Conservation (phyloP, 2,888 invertebrate genomes). For the Ectemnius continuus region DNA sequence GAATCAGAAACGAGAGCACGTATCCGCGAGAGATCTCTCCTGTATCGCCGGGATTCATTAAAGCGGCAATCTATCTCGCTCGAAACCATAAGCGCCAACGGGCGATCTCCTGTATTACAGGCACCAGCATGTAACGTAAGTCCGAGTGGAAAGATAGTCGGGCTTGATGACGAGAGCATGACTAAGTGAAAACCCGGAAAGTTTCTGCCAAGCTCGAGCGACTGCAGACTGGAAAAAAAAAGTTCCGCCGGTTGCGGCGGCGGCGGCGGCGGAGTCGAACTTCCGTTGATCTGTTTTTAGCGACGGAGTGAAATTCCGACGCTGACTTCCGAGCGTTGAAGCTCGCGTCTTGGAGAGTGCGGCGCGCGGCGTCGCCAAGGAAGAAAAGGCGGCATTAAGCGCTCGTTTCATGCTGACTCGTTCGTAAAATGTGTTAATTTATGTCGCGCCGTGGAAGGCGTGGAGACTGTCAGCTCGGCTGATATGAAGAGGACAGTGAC, state of each 20-base stretch:
- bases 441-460: constrained; percentile 8
- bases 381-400: background rate
- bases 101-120: no score
- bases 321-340: no score
- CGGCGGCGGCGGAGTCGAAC: background rate
- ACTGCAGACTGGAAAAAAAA: background rate
- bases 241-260: background rate
- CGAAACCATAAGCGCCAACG: background rate
- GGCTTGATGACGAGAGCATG: constrained; percentile 8
- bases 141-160: background rate
- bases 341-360: no score
- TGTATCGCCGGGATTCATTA: constrained; percentile 7
- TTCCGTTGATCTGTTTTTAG: no score
- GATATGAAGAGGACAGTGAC: constrained; percentile 29
- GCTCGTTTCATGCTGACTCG: background rate
- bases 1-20: background rate
- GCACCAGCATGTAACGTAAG: background rate
- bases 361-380: no score
- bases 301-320: no score
- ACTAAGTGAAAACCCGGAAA: constrained; percentile 8
- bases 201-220: background rate
- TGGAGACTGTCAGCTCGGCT: constrained; percentile 28
- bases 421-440: constrained; percentile 5
- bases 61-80: constrained; percentile 1
- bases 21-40: background rate